phyloP scores from a whole-genome alignment of 2,888 invertebrate species.

The Cephus rjabovi region DNA sequence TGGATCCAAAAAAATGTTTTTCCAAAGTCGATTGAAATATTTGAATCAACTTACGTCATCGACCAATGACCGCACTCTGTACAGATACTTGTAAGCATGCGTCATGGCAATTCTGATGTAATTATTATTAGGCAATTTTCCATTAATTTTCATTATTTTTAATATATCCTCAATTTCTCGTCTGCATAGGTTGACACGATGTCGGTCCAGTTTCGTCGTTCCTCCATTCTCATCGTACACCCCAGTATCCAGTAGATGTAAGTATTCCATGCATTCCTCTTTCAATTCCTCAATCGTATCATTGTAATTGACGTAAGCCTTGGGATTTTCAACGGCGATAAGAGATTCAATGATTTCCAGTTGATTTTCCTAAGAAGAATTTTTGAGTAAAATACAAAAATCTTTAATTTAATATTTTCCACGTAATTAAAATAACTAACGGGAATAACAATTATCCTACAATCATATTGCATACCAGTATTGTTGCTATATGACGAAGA shows the following conservation, averaged over 20 bases:
- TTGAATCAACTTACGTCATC: slow-evolving; percentile 65
- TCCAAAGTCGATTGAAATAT: too few relatives aligned
- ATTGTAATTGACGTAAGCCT: slow-evolving; percentile 55
- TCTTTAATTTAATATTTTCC: too few relatives aligned
- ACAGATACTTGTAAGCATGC: slow-evolving; percentile 64
- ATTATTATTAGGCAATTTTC: slow-evolving; percentile 51
- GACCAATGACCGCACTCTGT: slow-evolving; percentile 63
- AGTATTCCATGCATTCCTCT: slow-evolving; percentile 59
- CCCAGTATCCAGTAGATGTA: slow-evolving; percentile 58
- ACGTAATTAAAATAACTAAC: too few relatives aligned
- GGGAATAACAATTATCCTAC: not conserved
- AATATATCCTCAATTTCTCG: slow-evolving; percentile 49
- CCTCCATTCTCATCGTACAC: slow-evolving; percentile 36
- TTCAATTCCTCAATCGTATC: slow-evolving; percentile 56
- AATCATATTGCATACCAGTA: slow-evolving; percentile 69
- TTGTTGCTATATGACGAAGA: slow-evolving; percentile 71
- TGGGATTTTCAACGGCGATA: slow-evolving; percentile 48
- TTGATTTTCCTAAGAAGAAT: slow-evolving; percentile 55
- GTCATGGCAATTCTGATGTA: slow-evolving; percentile 56
- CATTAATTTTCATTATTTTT: slow-evolving; percentile 52
- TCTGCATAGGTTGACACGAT: slow-evolving; percentile 54
- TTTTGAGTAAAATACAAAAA: not conserved
- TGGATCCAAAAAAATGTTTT: not conserved
- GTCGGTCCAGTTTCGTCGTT: slow-evolving; percentile 56
- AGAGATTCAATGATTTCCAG: slow-evolving; percentile 62